Percentiles rank a stretch among this genome's conserved stretches.
Evolutionary conservation across 1,140 invertebrate species (phyloP).

Genomic region (Penaeus chinensis): DNA sequence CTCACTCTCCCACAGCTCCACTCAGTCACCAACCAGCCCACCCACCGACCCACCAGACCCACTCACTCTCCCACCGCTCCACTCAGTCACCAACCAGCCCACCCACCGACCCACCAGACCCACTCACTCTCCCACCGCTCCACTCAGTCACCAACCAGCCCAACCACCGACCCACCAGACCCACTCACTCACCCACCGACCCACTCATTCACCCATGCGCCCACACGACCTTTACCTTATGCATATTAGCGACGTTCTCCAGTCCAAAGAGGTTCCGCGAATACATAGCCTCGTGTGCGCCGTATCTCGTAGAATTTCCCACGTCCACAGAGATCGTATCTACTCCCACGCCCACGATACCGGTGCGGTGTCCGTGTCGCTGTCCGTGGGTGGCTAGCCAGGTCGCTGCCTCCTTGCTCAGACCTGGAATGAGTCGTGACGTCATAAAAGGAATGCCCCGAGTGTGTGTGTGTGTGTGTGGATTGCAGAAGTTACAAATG

Average conservation of each 20-base stretch:
- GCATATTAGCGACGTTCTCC: constrained; percentile 72
- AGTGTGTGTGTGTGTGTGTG: too few relatives aligned
- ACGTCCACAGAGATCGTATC: constrained; percentile 75
- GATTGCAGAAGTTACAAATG: too few relatives aligned
- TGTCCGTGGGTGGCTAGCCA: constrained; percentile 73
- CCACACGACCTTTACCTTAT: not conserved
- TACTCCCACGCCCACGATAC: constrained; percentile 74
- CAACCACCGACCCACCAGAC: not conserved
- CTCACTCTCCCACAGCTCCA: too few relatives aligned
- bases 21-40: too few relatives aligned
- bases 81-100: too few relatives aligned
- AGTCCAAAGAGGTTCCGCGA: constrained; percentile 72
- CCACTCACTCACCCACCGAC: not conserved
- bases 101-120: too few relatives aligned
- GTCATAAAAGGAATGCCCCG: too few relatives aligned
- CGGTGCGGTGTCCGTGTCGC: constrained; percentile 2
- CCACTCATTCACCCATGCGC: not conserved
- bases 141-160: too few relatives aligned
- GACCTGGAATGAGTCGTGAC: constrained; percentile 67
- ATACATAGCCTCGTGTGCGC: constrained; percentile 69
- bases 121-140: too few relatives aligned
- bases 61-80: too few relatives aligned
- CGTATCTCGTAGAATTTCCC: constrained; percentile 67
- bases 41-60: too few relatives aligned
- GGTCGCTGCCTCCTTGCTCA: constrained; percentile 72